A percentile compares a stretch with the other conserved stretches of the same genome.
Evolutionary conservation across 2,888 invertebrate genomes (phyloP).

Genomic region (Leptarthrus brevirostris): DNA sequence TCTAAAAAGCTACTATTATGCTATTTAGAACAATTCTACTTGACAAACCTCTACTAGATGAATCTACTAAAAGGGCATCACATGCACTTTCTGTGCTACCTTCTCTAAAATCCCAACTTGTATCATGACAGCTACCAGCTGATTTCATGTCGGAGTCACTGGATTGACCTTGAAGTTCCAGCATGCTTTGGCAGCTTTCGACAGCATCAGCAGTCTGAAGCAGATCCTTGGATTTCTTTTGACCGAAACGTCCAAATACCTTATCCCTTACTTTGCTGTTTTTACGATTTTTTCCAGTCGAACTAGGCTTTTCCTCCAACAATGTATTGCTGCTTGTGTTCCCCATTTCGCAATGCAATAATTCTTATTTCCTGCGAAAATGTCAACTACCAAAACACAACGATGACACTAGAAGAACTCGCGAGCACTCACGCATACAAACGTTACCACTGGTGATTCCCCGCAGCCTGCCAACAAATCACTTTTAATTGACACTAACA

Average conservation of each 20-base stretch:
- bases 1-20: too few species aligned
- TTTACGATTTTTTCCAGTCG: constrained; percentile 56
- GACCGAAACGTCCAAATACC: constrained; percentile 62
- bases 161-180: constrained; percentile 12
- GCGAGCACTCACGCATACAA: neutral
- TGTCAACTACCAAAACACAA: constrained; percentile 30
- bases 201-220: neutral
- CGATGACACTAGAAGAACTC: constrained; percentile 29
- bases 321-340: neutral
- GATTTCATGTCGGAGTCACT: constrained; percentile 1
- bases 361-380: constrained; percentile 19
- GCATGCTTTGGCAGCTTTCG: neutral
- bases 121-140: constrained; percentile 9
- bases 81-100: constrained; percentile 46
- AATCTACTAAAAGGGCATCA: constrained; percentile 32
- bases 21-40: too few species aligned
- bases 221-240: constrained; percentile 60
- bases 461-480: constrained; percentile 17
- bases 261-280: constrained; percentile 60
- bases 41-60: constrained; percentile 17
- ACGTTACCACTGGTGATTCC: neutral
- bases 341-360: constrained; percentile 8
- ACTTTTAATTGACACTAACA: constrained; percentile 48
- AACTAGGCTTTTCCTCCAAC: constrained; percentile 19
- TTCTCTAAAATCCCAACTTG: neutral